Conservation (phyloP, 2,113 vertebrate genomes). For the Falco punctatus region DNA sequence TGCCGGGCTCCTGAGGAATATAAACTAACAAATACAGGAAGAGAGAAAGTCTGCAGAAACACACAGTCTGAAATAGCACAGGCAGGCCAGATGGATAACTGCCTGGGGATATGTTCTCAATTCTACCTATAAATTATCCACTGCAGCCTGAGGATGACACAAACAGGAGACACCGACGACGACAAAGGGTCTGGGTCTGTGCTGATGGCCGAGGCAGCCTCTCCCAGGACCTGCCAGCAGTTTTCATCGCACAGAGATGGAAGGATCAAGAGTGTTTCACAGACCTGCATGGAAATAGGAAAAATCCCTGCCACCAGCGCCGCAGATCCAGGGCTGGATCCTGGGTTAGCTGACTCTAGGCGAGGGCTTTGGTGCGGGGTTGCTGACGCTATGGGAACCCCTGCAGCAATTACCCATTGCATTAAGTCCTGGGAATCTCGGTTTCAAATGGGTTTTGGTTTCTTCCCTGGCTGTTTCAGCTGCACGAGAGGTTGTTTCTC, state of each 20-base stretch:
- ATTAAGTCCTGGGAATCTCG: neutral
- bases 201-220: neutral
- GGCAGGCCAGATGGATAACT: neutral
- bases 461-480: neutral
- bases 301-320: neutral
- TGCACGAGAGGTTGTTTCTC: neutral
- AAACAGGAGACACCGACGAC: accelerated
- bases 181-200: neutral
- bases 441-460: neutral
- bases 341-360: neutral
- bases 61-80: neutral
- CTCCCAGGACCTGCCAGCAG: neutral
- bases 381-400: neutral
- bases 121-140: neutral
- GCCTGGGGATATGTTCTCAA: neutral
- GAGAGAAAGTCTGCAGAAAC: neutral
- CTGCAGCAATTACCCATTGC: neutral
- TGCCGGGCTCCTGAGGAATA: neutral
- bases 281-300: neutral
- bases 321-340: neutral
- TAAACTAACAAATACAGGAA: neutral
- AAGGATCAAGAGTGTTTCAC: neutral
- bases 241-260: neutral
- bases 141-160: neutral
- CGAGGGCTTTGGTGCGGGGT: too few relatives aligned